A percentile compares a stretch with the other conserved stretches of the same genome.
phyloP scores from a whole-genome alignment of 2,888 invertebrate genomes.

The Agriopis leucophaearia region DNA sequence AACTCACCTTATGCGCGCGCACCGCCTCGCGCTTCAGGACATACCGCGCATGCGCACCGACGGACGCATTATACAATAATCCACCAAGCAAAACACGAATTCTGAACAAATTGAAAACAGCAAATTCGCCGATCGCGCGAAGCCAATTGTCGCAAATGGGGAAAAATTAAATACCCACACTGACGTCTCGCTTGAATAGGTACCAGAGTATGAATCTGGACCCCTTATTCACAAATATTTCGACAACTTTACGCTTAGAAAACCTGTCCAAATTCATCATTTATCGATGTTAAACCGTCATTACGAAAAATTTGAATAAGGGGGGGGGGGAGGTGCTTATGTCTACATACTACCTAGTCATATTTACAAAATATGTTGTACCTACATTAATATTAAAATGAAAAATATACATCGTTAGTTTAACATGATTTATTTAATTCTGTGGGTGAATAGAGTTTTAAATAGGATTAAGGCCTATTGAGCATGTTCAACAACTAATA shows the following conservation, averaged over 20 bases:
- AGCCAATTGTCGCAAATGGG: neutral
- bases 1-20: conserved; percentile 77
- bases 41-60: conserved; percentile 71
- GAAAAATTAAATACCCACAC: neutral
- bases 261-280: too few relatives aligned
- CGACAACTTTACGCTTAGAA: too few relatives aligned
- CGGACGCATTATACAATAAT: conserved; percentile 46
- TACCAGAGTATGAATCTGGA: too few relatives aligned
- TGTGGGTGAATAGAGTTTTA: neutral
- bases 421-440: too few relatives aligned
- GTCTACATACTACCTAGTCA: too few relatives aligned
- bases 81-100: neutral
- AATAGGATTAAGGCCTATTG: conserved; percentile 29
- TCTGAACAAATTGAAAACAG: neutral
- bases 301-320: too few relatives aligned
- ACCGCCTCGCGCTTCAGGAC: conserved; percentile 65
- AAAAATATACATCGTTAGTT: too few relatives aligned
- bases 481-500: conserved; percentile 12
- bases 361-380: too few relatives aligned
- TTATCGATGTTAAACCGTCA: too few relatives aligned
- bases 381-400: too few relatives aligned
- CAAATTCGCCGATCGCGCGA: neutral
- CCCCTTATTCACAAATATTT: too few relatives aligned
- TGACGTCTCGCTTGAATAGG: neutral
- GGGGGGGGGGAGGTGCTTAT: too few relatives aligned